Evolutionary conservation across 2,797 vertebrate genomes (phyloP).

Genomic region (Bovichtus variegatus): DNA sequence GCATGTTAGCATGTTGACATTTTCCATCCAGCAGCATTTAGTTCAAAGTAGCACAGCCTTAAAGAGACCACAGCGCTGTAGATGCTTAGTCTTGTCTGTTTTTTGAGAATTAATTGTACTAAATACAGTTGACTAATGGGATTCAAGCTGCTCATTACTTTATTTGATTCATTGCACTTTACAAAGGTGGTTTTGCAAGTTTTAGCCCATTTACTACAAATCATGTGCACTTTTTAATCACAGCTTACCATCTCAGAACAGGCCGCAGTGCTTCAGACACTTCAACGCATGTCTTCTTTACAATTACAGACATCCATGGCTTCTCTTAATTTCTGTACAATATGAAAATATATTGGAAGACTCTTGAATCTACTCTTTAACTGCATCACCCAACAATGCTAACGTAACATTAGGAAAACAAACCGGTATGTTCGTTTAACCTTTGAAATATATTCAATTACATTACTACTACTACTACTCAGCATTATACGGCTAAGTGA

Average conservation of each 20-base stretch:
- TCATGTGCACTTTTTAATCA: background rate
- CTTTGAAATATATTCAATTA: background rate
- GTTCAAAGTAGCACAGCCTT: background rate
- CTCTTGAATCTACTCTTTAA: background rate
- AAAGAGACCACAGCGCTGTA: background rate
- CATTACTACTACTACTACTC: background rate
- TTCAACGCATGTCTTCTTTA: background rate
- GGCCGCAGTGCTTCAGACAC: background rate
- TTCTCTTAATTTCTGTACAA: background rate
- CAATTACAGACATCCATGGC: background rate
- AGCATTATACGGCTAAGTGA: background rate
- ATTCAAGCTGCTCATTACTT: conserved; percentile 8
- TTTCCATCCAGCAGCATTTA: too few species aligned
- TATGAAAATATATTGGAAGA: background rate
- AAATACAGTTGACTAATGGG: background rate
- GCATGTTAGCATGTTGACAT: background rate
- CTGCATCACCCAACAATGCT: background rate
- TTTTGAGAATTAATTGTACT: background rate
- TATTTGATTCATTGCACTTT: background rate
- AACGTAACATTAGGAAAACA: background rate
- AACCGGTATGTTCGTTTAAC: background rate
- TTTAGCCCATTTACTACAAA: background rate
- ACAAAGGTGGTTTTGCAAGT: background rate
- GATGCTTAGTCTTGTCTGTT: background rate
- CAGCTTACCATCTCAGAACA: background rate